A percentile compares a stretch with the other conserved stretches of the same genome.
Conservation (phyloP, 2,113 vertebrate species). For the Scolopax mira region DNA sequence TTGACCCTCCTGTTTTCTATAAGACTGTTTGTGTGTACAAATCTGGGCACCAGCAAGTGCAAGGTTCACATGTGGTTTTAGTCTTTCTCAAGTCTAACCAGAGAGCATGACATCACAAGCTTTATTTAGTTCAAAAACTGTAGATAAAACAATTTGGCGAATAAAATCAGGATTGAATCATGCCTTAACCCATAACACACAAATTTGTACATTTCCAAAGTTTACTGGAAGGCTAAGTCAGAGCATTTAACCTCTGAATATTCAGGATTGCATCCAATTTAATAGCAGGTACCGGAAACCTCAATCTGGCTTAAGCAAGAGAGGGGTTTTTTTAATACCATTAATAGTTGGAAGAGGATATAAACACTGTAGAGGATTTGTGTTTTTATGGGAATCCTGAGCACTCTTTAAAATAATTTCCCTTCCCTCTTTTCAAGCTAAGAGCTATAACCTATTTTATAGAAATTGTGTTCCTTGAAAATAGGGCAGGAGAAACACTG, state of each 20-base stretch:
- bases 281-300: not conserved
- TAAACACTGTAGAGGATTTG: constrained; percentile 29
- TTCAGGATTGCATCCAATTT: constrained; percentile 1
- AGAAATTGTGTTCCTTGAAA: constrained; percentile 1
- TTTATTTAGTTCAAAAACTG: not conserved
- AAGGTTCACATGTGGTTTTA: not conserved
- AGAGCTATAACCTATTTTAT: not conserved
- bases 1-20: not conserved
- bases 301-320: not conserved
- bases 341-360: constrained; percentile 30
- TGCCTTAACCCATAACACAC: not conserved
- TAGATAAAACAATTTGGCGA: not conserved
- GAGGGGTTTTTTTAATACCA: not conserved
- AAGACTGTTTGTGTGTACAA: not conserved
- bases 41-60: not conserved
- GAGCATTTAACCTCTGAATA: not conserved
- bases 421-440: not conserved
- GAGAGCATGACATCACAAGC: fast-evolving
- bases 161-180: not conserved
- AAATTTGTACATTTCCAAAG: not conserved
- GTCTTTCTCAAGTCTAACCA: not conserved
- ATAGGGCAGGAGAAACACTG: not conserved
- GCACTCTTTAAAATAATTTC: constrained; percentile 37
- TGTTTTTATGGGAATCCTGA: not conserved
- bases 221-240: not conserved